Evolutionary conservation across 1,140 invertebrate species (phyloP).

Genomic region (Melitaea cinxia): DNA sequence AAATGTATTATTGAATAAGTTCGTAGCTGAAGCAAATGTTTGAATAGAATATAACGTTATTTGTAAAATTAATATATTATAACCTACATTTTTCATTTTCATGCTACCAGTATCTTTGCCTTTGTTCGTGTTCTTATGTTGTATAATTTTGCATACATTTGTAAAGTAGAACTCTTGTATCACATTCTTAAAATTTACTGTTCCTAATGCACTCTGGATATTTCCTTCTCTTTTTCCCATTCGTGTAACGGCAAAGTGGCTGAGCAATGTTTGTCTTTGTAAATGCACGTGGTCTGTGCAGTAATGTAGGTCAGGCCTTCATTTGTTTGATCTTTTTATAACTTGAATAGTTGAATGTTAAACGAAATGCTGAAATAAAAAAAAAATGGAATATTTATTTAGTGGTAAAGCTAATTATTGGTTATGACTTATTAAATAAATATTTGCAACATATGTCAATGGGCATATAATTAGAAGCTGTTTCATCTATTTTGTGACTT

Average conservation of each 20-base stretch:
- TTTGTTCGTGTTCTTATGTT: not conserved
- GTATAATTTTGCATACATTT: slow-evolving; percentile 15
- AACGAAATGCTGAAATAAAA: slow-evolving; percentile 6
- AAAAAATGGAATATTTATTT: slow-evolving; percentile 1
- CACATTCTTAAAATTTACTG: slow-evolving; percentile 49
- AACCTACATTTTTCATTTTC: not conserved
- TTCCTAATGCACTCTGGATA: slow-evolving; percentile 50
- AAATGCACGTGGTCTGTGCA: slow-evolving; percentile 35
- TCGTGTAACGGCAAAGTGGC: slow-evolving; percentile 30
- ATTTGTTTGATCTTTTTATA: slow-evolving; percentile 25
- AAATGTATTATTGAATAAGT: too few relatives aligned
- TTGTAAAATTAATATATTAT: too few relatives aligned
- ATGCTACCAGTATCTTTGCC: not conserved
- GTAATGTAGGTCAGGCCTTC: slow-evolving; percentile 42
- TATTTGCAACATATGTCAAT: too few relatives aligned
- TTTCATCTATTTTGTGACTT: too few relatives aligned
- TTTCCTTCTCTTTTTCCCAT: slow-evolving; percentile 36
- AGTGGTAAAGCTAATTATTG: not conserved
- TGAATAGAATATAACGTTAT: too few relatives aligned
- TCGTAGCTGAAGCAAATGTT: too few relatives aligned
- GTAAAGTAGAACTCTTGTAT: slow-evolving; percentile 31
- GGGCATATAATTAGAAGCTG: too few relatives aligned
- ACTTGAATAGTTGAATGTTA: slow-evolving; percentile 19
- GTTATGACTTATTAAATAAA: too few relatives aligned
- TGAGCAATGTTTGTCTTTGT: slow-evolving; percentile 43